Conservation (phyloP, 1,140 invertebrate genomes). For the Hestina assimilis region DNA sequence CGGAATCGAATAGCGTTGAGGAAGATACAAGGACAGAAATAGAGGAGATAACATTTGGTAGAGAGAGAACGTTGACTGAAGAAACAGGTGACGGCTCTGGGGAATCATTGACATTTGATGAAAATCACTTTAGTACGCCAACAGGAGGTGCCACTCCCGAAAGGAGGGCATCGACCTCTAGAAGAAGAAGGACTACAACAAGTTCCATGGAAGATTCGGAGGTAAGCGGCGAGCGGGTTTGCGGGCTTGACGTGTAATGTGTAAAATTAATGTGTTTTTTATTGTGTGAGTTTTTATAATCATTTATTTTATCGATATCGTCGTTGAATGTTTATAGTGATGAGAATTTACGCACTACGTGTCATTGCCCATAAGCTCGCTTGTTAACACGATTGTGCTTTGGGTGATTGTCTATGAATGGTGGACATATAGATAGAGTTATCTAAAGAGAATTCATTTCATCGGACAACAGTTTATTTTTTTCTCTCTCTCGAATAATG, state of each 20-base stretch:
- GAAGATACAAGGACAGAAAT: conserved; percentile 28
- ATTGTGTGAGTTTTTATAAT: conserved; percentile 12
- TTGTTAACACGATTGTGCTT: conserved; percentile 37
- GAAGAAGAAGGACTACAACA: conserved; percentile 44
- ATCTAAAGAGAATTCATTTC: background rate
- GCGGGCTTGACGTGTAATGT: conserved; percentile 40
- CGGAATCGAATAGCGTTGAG: conserved; percentile 29
- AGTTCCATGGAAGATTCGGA: conserved; percentile 61
- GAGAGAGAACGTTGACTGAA: conserved; percentile 30
- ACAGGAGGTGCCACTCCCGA: conserved; percentile 52
- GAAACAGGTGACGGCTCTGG: conserved; percentile 35
- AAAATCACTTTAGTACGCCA: conserved; percentile 73
- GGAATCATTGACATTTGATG: conserved; percentile 65
- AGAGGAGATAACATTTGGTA: conserved; percentile 29
- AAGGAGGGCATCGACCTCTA: conserved; percentile 31
- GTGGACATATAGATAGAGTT: conserved; percentile 30
- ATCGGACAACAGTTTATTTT: too few species aligned
- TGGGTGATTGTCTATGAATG: conserved; percentile 60
- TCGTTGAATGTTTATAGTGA: background rate
- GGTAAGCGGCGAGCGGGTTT: conserved; percentile 54
- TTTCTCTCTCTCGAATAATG: too few species aligned
- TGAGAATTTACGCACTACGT: conserved; percentile 32
- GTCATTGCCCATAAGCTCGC: conserved; percentile 34
- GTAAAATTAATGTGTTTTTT: conserved; percentile 14
- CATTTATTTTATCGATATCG: too few species aligned